Conservation (phyloP, 2,797 vertebrate genomes). For the Pipistrellus pygmaeus region DNA sequence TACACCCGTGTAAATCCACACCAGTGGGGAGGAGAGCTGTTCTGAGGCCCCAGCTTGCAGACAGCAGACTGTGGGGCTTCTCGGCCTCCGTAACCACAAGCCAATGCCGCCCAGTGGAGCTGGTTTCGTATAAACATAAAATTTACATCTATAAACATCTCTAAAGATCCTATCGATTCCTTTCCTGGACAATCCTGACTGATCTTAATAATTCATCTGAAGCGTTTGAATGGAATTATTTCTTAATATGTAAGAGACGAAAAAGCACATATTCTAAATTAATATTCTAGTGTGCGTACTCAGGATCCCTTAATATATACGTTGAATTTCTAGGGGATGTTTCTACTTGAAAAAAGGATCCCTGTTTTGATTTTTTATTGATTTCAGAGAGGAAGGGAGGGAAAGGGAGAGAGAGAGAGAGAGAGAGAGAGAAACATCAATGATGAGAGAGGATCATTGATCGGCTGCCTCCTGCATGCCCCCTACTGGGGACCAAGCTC, state of each 20-base stretch:
- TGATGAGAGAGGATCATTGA: neutral
- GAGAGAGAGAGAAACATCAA: neutral
- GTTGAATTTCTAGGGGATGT: neutral
- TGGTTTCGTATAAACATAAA: neutral
- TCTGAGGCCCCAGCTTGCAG: neutral
- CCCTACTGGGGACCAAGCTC: neutral
- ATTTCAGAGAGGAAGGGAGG: neutral
- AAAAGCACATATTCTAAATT: neutral
- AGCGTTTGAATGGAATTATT: conserved; percentile 7
- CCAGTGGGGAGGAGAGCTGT: neutral
- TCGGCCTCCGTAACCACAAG: neutral
- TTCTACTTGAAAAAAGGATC: conserved; percentile 1
- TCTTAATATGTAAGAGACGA: neutral
- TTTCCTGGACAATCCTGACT: neutral
- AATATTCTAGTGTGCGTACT: neutral
- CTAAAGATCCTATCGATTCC: neutral
- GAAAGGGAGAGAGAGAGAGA: neutral
- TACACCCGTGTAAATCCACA: neutral
- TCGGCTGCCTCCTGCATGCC: neutral
- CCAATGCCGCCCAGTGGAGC: neutral
- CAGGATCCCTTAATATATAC: neutral
- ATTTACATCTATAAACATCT: neutral
- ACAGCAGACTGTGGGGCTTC: neutral
- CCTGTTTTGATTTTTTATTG: neutral
- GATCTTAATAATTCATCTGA: neutral